Evolutionary conservation across 2,888 invertebrate species (phyloP), one percentile per base, ranked within the genome.

Genomic region (Oligia latruncula): DNA sequence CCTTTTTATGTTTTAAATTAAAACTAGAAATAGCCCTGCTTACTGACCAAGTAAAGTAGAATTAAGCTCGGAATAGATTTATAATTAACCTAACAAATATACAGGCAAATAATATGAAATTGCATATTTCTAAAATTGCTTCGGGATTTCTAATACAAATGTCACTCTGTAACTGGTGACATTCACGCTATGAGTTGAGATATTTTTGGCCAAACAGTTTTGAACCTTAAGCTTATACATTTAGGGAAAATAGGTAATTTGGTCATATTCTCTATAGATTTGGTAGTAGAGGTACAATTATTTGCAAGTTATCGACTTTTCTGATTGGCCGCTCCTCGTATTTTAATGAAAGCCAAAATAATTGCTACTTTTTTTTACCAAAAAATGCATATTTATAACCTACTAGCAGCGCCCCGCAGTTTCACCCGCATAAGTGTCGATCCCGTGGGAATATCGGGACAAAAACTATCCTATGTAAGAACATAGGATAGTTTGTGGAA

Each of bases 301-400:
- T 83, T 82, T 81, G 74, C 77, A 79, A 81, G 68, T 84, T 82
- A 79, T 35, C 78, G 78, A 80, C 70, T 74, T 80, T 88, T 82
- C 65, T 73, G 79, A 85, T 87, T 77, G 78, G 70, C 71, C 29
- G 52, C 66, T 65, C 70, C 75, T 80, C 78, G 49, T 80, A 68
- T 82, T 82, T 82, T 73, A 82, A 80, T 88, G 73, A 83, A 75
- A 83, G 73, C 80, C 66, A 80, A 84, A 86, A 80, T 84, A 83
- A 82, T 82, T 79, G 75, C 67, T 68, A 80, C 52, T 66, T 60
- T 29, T 35, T 75, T 78, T n/a, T 6, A 72, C 70, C 20, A 40
- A 29, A 0, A 17, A 64, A 35, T 35, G 1, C 35, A 35, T 64
- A 17, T 35, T 35, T 64, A 8, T 15, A n/a, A 60, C 40, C 4